A percentile compares a stretch with the other conserved stretches of the same genome.
These are phyloP conservation scores for Erpetoichthys calabaricus DNA, from an alignment of 2,797 vertebrate species.

Conservation along the genomic window DNA sequence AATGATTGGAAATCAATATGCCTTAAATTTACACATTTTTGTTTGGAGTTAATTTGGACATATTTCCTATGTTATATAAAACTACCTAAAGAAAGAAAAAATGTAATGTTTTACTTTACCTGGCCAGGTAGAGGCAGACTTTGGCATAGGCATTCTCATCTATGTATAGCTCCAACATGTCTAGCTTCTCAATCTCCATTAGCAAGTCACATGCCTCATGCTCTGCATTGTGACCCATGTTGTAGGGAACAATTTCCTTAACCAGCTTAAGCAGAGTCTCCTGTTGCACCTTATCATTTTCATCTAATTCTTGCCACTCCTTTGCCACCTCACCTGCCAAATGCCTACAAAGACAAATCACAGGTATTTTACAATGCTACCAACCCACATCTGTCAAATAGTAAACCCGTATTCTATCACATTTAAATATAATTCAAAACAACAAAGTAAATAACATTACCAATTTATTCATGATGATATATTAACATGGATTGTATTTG, in stretches of 20 bases:
- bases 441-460: too few species aligned
- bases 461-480: too few species aligned
- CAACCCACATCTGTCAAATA: not conserved
- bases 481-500: too few species aligned
- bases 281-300: slow-evolving; percentile 80
- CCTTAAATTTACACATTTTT: too few species aligned
- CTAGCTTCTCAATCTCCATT: slow-evolving; percentile 92
- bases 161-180: slow-evolving; percentile 90
- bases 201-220: slow-evolving; percentile 93
- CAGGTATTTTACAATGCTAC: not conserved
- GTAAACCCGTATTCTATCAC: not conserved
- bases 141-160: slow-evolving; percentile 92
- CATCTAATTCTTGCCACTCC: slow-evolving; percentile 96
- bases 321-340: slow-evolving; percentile 92
- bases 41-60: too few species aligned
- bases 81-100: not conserved
- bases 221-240: slow-evolving; percentile 96
- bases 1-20: too few species aligned
- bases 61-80: too few species aligned
- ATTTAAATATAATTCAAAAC: not conserved
- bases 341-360: slow-evolving; percentile 47
- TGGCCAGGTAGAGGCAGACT: slow-evolving; percentile 95
- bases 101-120: slow-evolving; percentile 39
- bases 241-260: slow-evolving; percentile 91
- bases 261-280: slow-evolving; percentile 82